Conservation (phyloP, 2,888 invertebrate species). For the Orgyia antiqua region DNA sequence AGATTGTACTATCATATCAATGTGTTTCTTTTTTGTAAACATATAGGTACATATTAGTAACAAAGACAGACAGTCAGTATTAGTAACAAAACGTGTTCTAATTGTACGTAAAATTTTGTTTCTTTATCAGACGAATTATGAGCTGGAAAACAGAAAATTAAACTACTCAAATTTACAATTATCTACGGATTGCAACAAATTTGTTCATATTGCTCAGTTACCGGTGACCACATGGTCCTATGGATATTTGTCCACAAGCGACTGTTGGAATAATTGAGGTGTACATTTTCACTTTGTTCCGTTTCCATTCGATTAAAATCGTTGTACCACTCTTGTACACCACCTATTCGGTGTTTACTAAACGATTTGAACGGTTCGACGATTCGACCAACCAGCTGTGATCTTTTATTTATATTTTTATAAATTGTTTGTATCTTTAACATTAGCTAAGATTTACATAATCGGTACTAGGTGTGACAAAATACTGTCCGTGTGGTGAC, state of each 20-base stretch:
- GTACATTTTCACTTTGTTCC: constrained; percentile 78
- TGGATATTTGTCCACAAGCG: constrained; percentile 68
- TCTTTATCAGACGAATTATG: too few relatives aligned
- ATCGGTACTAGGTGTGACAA: too few relatives aligned
- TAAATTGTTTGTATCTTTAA: constrained; percentile 11
- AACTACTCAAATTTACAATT: constrained; percentile 24
- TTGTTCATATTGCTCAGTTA: constrained; percentile 36
- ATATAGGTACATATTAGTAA: too few relatives aligned
- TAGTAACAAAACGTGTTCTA: too few relatives aligned
- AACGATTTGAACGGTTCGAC: constrained; percentile 75
- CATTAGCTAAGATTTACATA: too few relatives aligned
- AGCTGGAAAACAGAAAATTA: neutral
- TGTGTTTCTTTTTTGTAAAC: too few relatives aligned
- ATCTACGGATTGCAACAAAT: constrained; percentile 20
- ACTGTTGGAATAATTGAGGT: constrained; percentile 75
- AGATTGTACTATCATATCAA: too few relatives aligned
- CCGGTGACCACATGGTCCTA: constrained; percentile 51
- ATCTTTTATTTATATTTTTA: constrained; percentile 42
- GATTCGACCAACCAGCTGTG: constrained; percentile 56
- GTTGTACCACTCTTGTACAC: constrained; percentile 73
- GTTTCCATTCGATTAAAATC: constrained; percentile 78
- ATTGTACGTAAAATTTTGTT: too few relatives aligned
- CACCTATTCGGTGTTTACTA: constrained; percentile 75
- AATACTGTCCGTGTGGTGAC: too few relatives aligned
- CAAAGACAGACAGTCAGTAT: too few relatives aligned